These are phyloP conservation scores for Opisthocomus hoazin DNA, from an alignment of 2,113 vertebrate species.

Conservation along the genomic window DNA sequence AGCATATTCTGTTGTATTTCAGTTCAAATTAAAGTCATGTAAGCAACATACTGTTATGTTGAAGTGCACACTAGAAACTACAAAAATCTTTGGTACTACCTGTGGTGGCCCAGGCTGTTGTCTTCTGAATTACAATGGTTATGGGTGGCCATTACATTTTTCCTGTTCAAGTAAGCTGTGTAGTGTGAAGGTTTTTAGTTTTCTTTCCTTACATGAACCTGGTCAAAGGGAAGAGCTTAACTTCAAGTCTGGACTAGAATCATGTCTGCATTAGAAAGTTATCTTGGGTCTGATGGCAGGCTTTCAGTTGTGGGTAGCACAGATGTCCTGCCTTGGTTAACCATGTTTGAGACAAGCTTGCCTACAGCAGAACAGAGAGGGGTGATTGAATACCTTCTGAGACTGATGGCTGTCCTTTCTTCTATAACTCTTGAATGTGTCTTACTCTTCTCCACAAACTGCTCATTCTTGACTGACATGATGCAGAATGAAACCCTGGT, in stretches of 20 bases:
- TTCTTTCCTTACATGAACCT: not conserved
- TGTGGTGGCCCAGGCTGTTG: not conserved
- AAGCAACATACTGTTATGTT: not conserved
- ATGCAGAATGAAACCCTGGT: fast-evolving
- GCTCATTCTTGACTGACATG: fast-evolving
- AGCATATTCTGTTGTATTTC: conserved; percentile 1
- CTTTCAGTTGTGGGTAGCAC: not conserved
- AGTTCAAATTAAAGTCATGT: not conserved
- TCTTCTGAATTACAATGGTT: not conserved
- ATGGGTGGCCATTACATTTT: not conserved
- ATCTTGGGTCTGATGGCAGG: not conserved
- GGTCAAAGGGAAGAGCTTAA: not conserved
- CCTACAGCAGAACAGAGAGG: not conserved
- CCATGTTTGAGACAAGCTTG: not conserved
- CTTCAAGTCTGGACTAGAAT: not conserved
- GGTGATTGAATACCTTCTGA: not conserved
- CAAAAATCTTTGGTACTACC: not conserved
- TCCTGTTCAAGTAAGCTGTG: not conserved
- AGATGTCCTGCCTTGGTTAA: not conserved
- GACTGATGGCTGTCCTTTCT: not conserved
- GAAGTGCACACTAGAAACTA: not conserved
- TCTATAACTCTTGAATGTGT: not conserved
- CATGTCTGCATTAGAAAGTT: not conserved
- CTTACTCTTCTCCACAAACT: not conserved
- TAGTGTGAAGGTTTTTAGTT: not conserved